Evolutionary conservation across 2,113 vertebrate genomes (phyloP).

Genomic region (Strigops habroptila): DNA sequence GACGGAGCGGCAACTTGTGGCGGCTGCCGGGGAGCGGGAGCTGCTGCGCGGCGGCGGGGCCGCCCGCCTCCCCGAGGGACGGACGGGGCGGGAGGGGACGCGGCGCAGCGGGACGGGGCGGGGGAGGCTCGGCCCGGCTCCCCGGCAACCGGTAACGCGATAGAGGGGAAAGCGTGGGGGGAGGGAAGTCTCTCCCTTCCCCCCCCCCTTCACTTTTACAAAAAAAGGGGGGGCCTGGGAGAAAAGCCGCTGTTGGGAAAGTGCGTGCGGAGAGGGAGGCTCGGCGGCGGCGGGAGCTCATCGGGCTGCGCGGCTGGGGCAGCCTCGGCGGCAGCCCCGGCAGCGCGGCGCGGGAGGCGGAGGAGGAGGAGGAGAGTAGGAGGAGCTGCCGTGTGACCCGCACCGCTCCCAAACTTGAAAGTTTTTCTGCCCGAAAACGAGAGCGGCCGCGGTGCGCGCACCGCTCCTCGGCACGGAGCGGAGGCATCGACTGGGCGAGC

Average conservation of each 20-base stretch:
- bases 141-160: not conserved
- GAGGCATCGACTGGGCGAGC: not conserved
- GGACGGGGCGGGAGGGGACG: not conserved
- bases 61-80: not conserved
- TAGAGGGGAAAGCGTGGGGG: not conserved
- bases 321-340: slow-evolving; percentile 30
- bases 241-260: slow-evolving; percentile 12
- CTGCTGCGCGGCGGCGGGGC: not conserved
- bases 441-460: slow-evolving; percentile 41
- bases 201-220: not conserved
- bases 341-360: slow-evolving; percentile 17
- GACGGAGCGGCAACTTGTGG: not conserved
- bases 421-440: slow-evolving; percentile 73
- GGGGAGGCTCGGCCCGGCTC: not conserved
- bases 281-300: not conserved
- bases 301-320: not conserved
- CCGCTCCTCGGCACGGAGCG: slow-evolving; percentile 11
- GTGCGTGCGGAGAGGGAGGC: not conserved
- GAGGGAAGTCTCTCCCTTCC: not conserved
- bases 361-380: slow-evolving; percentile 58
- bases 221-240: not conserved
- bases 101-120: not conserved
- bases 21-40: not conserved
- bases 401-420: slow-evolving; percentile 76
- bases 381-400: slow-evolving; percentile 66